Evolutionary conservation across 2,113 vertebrate species (phyloP).

Genomic region (Heterotilapia buettikoferi): DNA sequence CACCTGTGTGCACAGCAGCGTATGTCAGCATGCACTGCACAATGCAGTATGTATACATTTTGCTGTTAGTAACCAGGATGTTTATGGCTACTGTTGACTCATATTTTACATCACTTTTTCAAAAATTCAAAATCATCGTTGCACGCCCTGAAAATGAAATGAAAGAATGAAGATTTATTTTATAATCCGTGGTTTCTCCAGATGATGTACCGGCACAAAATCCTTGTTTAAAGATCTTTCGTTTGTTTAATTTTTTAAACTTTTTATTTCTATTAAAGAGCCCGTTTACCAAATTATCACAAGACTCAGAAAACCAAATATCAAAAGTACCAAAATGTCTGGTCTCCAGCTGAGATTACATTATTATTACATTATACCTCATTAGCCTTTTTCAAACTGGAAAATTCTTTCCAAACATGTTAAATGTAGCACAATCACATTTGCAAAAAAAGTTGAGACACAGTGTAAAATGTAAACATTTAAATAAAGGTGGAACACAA

Average conservation of each 20-base stretch:
- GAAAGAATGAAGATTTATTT: background rate
- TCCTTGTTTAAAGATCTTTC: background rate
- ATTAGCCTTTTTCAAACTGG: background rate
- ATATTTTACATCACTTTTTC: background rate
- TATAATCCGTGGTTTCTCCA: background rate
- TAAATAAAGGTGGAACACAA: background rate
- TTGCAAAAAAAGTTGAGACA: background rate
- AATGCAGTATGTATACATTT: background rate
- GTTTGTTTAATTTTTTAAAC: background rate
- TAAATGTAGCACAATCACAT: background rate
- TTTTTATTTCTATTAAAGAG: background rate
- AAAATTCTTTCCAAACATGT: background rate
- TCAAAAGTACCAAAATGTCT: background rate
- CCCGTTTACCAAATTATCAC: background rate
- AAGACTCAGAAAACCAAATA: background rate
- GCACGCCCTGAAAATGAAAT: background rate
- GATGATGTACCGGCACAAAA: fast-evolving
- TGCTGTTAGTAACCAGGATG: background rate
- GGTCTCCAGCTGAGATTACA: background rate
- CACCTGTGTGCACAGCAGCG: background rate
- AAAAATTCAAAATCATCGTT: background rate
- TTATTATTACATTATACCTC: background rate
- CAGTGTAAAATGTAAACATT: background rate
- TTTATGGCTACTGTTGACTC: background rate
- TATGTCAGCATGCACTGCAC: background rate